A percentile compares a stretch with the other conserved stretches of the same genome.
Conservation (phyloP, 2,113 vertebrate genomes). For the Spea multiplicata region DNA sequence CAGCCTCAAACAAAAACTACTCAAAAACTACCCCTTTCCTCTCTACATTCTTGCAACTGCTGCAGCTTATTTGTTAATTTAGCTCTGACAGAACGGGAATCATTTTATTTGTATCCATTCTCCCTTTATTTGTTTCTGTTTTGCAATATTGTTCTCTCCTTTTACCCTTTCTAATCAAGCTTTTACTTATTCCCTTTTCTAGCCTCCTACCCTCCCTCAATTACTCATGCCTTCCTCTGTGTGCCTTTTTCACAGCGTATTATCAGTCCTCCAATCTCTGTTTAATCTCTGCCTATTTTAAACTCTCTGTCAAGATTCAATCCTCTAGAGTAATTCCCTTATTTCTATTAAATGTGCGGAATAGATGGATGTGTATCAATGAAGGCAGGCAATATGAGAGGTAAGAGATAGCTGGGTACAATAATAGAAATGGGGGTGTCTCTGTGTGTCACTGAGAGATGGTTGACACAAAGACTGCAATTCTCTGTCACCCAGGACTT, state of each 20-base stretch:
- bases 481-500: constrained; percentile 37
- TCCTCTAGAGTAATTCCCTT: constrained; percentile 39
- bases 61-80: no score
- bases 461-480: constrained; percentile 22
- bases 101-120: not conserved
- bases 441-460: constrained; percentile 30
- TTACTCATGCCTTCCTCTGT: not conserved
- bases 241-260: constrained; percentile 11
- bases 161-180: constrained; percentile 3
- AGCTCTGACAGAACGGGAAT: not conserved
- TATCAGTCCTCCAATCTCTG: constrained; percentile 33
- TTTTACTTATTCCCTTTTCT: constrained; percentile 12
- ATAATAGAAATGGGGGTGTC: not conserved
- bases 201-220: not conserved
- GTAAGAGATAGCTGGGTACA: constrained; percentile 41
- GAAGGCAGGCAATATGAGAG: constrained; percentile 33
- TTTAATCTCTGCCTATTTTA: constrained; percentile 43
- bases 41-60: no score
- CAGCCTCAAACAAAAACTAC: no score
- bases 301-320: constrained; percentile 35
- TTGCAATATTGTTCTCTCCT: not conserved
- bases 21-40: no score
- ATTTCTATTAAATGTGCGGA: constrained; percentile 41
- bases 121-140: not conserved
- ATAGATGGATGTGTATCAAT: constrained; percentile 46